phyloP scores from a whole-genome alignment of 2,797 vertebrate species.

The Oreochromis mossambicus region DNA sequence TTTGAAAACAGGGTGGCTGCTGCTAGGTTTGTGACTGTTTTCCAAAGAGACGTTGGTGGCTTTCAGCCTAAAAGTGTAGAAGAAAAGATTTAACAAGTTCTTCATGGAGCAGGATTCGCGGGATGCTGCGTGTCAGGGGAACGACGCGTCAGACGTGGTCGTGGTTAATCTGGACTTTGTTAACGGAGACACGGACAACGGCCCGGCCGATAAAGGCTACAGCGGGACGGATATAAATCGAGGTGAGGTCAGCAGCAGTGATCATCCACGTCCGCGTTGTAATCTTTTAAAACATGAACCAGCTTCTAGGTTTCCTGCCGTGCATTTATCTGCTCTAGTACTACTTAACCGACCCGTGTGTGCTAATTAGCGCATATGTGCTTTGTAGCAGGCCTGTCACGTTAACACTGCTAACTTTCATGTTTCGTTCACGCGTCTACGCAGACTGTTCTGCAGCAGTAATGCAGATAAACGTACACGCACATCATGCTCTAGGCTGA shows the following conservation, averaged over 20 bases:
- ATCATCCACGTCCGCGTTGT: neutral
- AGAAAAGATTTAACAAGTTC: neutral
- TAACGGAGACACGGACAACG: neutral
- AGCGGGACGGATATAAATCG: neutral
- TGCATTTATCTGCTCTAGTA: fast-evolving
- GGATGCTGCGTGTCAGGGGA: neutral
- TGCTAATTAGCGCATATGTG: neutral
- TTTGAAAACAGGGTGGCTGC: neutral
- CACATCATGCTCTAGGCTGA: neutral
- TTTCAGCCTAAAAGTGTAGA: neutral
- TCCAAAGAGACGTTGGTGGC: neutral
- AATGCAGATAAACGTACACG: neutral
- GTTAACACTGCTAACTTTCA: neutral
- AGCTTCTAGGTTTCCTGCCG: neutral
- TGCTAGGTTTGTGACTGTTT: fast-evolving
- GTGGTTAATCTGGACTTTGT: neutral
- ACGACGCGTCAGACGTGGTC: neutral
- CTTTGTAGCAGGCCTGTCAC: neutral
- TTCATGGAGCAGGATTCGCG: neutral
- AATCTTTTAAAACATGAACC: neutral
- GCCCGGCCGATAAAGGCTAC: neutral
- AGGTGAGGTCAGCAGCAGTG: neutral
- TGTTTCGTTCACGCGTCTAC: neutral
- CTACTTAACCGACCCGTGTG: neutral
- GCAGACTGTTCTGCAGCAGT: neutral